These are phyloP conservation scores for Periparus ater DNA, from an alignment of 2,797 vertebrate species.

Conservation along the genomic window DNA sequence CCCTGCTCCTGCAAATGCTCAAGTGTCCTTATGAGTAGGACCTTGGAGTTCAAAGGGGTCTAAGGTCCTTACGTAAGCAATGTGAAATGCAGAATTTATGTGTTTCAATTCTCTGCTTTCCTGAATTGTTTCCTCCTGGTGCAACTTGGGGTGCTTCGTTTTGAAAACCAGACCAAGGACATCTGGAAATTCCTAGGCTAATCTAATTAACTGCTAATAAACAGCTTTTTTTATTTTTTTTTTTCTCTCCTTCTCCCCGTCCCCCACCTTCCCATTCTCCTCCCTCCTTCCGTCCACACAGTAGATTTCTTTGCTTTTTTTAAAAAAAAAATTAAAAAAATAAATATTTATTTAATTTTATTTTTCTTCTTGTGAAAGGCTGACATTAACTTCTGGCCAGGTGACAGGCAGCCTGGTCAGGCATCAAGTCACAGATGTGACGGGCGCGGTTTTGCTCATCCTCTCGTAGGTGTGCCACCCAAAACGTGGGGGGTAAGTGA, in stretches of 20 bases:
- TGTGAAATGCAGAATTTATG: background rate
- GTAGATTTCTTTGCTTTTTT: background rate
- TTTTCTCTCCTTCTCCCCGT: accelerated
- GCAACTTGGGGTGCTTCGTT: background rate
- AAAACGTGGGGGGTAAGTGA: background rate
- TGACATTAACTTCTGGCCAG: background rate
- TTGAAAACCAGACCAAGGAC: background rate
- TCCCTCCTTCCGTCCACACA: accelerated
- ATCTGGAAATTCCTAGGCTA: background rate
- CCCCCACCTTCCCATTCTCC: accelerated
- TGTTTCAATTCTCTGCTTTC: background rate
- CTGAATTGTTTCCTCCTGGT: background rate
- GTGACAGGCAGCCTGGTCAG: background rate
- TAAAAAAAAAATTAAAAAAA: no score
- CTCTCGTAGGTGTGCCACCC: background rate
- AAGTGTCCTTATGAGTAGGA: background rate
- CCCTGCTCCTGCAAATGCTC: background rate
- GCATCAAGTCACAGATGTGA: background rate
- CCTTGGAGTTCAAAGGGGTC: background rate
- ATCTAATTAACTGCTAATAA: background rate
- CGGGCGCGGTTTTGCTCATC: background rate
- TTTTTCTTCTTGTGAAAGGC: background rate
- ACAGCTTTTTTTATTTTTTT: background rate
- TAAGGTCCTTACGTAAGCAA: background rate
- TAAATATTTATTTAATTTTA: no score